These are phyloP conservation scores for Apoderus coryli DNA, from an alignment of 2,888 invertebrate species.

Conservation along the genomic window DNA sequence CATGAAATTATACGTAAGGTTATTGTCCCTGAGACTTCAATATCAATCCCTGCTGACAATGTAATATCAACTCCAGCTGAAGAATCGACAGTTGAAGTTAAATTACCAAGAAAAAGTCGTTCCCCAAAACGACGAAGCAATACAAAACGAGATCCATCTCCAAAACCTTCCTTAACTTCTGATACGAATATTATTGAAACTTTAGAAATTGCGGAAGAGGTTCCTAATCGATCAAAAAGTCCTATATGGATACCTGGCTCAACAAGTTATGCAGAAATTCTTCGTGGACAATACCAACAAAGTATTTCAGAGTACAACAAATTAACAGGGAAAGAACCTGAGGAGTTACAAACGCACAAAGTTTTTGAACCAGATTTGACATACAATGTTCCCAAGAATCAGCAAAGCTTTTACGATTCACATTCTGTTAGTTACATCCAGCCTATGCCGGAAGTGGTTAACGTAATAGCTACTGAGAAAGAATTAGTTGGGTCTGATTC, in stretches of 20 bases:
- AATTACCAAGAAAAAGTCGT: slow-evolving; percentile 13
- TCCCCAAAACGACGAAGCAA: slow-evolving; percentile 11
- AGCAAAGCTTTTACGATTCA: slow-evolving; percentile 18
- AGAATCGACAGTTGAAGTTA: slow-evolving; percentile 4
- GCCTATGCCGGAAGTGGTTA: slow-evolving; percentile 36
- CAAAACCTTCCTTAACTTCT: too few species aligned
- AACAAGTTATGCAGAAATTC: slow-evolving; percentile 66
- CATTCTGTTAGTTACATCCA: slow-evolving; percentile 35
- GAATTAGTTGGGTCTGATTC: slow-evolving; percentile 35
- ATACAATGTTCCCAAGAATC: slow-evolving; percentile 21
- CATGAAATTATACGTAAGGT: not conserved
- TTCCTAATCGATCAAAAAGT: slow-evolving; percentile 42
- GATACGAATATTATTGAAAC: not conserved
- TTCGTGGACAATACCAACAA: slow-evolving; percentile 41
- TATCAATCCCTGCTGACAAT: too few species aligned
- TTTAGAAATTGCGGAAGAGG: slow-evolving; percentile 13
- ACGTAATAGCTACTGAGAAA: slow-evolving; percentile 35
- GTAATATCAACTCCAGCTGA: too few species aligned
- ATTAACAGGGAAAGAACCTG: slow-evolving; percentile 6
- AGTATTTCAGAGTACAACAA: slow-evolving; percentile 7
- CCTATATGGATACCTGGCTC: slow-evolving; percentile 62
- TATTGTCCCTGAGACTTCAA: not conserved
- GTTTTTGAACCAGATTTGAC: slow-evolving; percentile 1
- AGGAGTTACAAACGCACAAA: slow-evolving; percentile 5
- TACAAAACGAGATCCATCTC: not conserved